Base-by-base conservation (phyloP, 2,888 invertebrate species). In the Tridacna gigas region DNA sequence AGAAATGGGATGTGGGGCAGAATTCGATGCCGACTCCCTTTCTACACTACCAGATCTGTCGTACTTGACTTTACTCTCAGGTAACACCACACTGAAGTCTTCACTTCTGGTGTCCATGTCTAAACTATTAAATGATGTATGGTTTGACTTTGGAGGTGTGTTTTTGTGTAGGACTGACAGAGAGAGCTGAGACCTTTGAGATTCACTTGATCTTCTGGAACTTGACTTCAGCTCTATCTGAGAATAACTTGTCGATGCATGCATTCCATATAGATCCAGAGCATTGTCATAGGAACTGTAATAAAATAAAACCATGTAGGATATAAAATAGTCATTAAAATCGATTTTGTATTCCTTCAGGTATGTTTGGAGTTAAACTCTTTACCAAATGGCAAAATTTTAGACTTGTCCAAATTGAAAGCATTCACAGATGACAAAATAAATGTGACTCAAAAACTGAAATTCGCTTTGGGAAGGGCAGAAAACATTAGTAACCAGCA, bases 281-380 rank as follows among this genome's bases (percentile, higher is more conserved):
- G 84, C 86, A 77, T 84, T 87, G 11, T 87, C 86, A 56, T 82
- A 83, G 15, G 87, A 87, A 73, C 87, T 87, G 84, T 26, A 51
- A 71, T 12, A 37, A 37, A 37, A 37, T 37, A 37, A 37, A 37
- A 37, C 2, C 37, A 37, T 37, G 37, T 37, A 37, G 2, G 37
- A 37, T 37, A 37, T 37, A 37, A 37, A 37, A 37, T 37, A 37
- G 7, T 37, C 37, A 37, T 2, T n/a, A 37, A 2, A 37, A 37
- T 4, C 37, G 7, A 37, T 37, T 37, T 37, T 37, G 37, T 37
- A 37, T 4, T 37, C 37, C 7, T 37, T 37, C 37, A 4, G 37
- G 37, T 37, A n/a, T n/a, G n/a, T n/a, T n/a, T n/a, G n/a, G n/a
- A n/a, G n/a, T n/a, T 37, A 4, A 37, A 37, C 37, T 7, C 37